Evolutionary conservation across 2,113 vertebrate genomes (phyloP).

Genomic region (Dryoscopus gambensis): DNA sequence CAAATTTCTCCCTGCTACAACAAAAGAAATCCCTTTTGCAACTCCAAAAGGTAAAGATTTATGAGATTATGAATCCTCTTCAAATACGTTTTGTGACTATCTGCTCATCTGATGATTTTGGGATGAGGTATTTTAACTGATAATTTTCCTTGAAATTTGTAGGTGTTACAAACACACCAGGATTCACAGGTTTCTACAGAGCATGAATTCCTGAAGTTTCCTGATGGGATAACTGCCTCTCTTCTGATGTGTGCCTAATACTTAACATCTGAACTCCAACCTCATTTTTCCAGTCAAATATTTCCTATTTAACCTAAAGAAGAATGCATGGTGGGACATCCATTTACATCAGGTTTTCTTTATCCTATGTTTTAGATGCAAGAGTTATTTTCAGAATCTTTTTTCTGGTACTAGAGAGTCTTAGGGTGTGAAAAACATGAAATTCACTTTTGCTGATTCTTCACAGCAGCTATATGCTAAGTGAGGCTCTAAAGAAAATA

Average conservation of each 20-base stretch:
- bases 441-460: neutral
- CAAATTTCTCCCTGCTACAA: neutral
- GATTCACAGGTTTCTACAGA: neutral
- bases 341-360: neutral
- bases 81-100: neutral
- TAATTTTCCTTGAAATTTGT: neutral
- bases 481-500: neutral
- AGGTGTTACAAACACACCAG: neutral
- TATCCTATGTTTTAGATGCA: neutral
- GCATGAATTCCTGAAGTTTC: neutral
- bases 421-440: neutral
- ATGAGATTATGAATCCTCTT: neutral
- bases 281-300: neutral
- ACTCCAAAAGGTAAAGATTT: neutral
- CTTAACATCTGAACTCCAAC: neutral
- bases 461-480: neutral
- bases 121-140: neutral
- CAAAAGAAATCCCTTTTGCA: neutral
- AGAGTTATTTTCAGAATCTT: neutral
- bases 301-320: neutral
- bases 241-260: neutral
- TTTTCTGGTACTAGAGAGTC: neutral
- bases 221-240: neutral
- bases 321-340: neutral
- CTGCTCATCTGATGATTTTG: neutral